phyloP scores from a whole-genome alignment of 2,797 vertebrate genomes.

The Morelia viridis region DNA sequence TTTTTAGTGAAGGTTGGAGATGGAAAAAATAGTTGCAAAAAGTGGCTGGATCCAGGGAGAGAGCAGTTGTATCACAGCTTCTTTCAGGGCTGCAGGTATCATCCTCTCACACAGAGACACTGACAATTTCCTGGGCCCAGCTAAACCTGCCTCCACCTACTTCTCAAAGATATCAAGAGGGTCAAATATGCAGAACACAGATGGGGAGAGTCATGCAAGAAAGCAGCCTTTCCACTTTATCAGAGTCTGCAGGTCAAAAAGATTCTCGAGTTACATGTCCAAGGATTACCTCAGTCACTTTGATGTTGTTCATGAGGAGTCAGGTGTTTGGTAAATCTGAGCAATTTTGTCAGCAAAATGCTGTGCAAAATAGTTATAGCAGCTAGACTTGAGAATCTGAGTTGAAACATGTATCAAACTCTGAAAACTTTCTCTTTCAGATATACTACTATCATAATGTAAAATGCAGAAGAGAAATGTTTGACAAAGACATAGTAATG shows the following conservation, averaged over 20 bases:
- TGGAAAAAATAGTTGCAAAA: not conserved
- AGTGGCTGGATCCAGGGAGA: not conserved
- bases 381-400: not conserved
- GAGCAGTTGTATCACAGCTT: too few species aligned
- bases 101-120: not conserved
- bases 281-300: not conserved
- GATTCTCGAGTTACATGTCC: not conserved
- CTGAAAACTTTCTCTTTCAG: constrained; percentile 66
- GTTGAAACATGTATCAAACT: constrained; percentile 4
- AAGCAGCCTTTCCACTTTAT: not conserved
- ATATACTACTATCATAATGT: constrained; percentile 99
- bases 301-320: not conserved
- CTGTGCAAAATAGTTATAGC: not conserved
- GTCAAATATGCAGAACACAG: not conserved
- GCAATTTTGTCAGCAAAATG: not conserved
- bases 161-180: not conserved
- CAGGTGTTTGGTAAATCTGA: not conserved
- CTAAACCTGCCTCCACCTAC: not conserved
- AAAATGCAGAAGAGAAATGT: constrained; percentile 97
- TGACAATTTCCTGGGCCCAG: not conserved
- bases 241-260: not conserved
- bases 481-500: constrained; percentile 96
- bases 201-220: not conserved
- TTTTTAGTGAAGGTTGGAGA: not conserved
- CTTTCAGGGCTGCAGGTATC: not conserved